These are phyloP conservation scores for Sarcophaga rosellei DNA, from an alignment of 2,888 invertebrate species.

Conservation along the genomic window DNA sequence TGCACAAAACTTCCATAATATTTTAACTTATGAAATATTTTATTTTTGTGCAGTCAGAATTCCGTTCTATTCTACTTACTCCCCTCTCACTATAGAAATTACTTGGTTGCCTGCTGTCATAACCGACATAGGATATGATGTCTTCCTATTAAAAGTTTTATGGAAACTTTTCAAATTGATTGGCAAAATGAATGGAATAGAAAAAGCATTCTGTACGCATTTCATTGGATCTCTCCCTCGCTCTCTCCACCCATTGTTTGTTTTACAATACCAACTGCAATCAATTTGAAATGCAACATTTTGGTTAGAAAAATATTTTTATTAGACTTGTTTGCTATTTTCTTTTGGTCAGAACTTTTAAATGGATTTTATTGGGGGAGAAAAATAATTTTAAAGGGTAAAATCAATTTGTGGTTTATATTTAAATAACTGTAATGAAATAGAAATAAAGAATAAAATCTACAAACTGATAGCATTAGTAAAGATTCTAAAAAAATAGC, in stretches of 20 bases:
- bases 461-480: too few species aligned
- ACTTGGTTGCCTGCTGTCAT: too few species aligned
- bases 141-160: neutral
- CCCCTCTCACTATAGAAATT: too few species aligned
- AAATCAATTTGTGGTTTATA: too few species aligned
- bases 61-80: too few species aligned
- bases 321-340: conserved; percentile 19
- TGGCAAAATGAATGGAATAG: conserved; percentile 41
- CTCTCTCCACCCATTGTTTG: conserved; percentile 12
- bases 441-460: too few species aligned
- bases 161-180: conserved; percentile 32
- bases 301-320: conserved; percentile 28
- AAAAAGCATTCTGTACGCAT: neutral
- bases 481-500: too few species aligned
- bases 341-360: conserved; percentile 19
- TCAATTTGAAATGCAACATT: conserved; percentile 29
- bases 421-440: too few species aligned
- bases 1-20: too few species aligned
- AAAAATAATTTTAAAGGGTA: neutral
- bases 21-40: too few species aligned
- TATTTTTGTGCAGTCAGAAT: too few species aligned
- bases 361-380: neutral
- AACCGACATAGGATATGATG: too few species aligned
- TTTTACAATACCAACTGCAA: conserved; percentile 22
- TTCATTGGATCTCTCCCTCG: neutral